Evolutionary conservation across 2,888 invertebrate genomes (phyloP).

Genomic region (Diloba caeruleocephala): DNA sequence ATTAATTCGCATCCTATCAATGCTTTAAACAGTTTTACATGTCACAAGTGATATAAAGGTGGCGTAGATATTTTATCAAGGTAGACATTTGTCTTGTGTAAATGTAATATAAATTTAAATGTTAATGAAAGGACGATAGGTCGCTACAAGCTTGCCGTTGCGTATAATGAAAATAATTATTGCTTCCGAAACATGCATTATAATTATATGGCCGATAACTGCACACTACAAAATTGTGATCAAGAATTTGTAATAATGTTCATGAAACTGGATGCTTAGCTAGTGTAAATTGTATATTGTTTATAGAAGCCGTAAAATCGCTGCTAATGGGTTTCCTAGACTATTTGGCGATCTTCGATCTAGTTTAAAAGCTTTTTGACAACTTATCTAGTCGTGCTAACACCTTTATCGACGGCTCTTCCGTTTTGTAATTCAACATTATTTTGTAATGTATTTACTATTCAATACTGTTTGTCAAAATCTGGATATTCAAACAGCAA

Average conservation of each 20-base stretch:
- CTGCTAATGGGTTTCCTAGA: constrained; percentile 78
- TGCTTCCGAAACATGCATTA: constrained; percentile 71
- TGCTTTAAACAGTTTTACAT: constrained; percentile 64
- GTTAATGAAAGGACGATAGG: constrained; percentile 80
- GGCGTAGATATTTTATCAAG: constrained; percentile 70
- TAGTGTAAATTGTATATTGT: constrained; percentile 49
- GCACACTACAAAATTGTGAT: constrained; percentile 58
- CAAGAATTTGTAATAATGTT: constrained; percentile 45
- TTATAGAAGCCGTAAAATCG: constrained; percentile 53
- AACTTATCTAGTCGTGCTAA: constrained; percentile 73
- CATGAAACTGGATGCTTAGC: constrained; percentile 37
- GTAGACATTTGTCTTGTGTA: constrained; percentile 75
- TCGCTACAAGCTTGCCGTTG: constrained; percentile 68
- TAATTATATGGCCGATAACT: constrained; percentile 67
- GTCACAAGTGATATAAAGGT: constrained; percentile 73
- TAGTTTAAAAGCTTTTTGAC: constrained; percentile 86
- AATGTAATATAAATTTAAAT: constrained; percentile 80
- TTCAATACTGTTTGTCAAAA: background rate
- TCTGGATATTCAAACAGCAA: background rate
- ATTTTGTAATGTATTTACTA: constrained; percentile 22
- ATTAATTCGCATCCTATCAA: constrained; percentile 57
- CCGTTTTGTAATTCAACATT: constrained; percentile 43
- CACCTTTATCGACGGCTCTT: constrained; percentile 61
- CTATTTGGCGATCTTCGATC: constrained; percentile 74
- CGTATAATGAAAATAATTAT: constrained; percentile 75